Conservation (phyloP, 1,140 invertebrate genomes). For the Meloidogyne exigua region DNA sequence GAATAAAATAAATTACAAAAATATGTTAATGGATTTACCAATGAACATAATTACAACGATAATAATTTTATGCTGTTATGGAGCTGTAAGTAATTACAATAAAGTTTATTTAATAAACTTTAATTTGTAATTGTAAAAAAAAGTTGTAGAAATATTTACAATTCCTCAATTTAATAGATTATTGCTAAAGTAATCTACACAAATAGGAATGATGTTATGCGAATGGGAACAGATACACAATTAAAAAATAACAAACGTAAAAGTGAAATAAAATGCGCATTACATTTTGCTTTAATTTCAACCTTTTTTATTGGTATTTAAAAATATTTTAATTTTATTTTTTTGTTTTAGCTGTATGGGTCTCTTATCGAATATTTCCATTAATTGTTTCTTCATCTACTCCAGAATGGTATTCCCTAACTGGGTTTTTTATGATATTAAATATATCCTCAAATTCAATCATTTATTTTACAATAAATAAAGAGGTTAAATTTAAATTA, state of each 20-base stretch:
- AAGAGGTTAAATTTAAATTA: background rate
- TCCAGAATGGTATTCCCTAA: background rate
- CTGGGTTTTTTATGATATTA: background rate
- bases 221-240: background rate
- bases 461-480: conserved; percentile 3
- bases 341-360: background rate
- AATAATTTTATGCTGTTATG: background rate
- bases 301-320: background rate
- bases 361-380: background rate
- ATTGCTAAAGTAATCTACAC: background rate
- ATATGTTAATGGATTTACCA: conserved; percentile 1
- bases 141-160: background rate
- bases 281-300: background rate
- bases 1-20: background rate
- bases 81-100: background rate
- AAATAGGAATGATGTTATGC: background rate
- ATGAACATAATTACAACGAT: background rate
- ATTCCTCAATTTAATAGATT: background rate
- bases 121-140: background rate
- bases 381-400: background rate
- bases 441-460: background rate
- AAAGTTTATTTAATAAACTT: background rate
- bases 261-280: background rate
- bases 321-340: background rate
- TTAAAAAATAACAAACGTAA: background rate